Evolutionary conservation across 2,797 vertebrate genomes (phyloP), one percentile per base, ranked within the genome.

Genomic region (Phrynocephalus guinanensis): DNA sequence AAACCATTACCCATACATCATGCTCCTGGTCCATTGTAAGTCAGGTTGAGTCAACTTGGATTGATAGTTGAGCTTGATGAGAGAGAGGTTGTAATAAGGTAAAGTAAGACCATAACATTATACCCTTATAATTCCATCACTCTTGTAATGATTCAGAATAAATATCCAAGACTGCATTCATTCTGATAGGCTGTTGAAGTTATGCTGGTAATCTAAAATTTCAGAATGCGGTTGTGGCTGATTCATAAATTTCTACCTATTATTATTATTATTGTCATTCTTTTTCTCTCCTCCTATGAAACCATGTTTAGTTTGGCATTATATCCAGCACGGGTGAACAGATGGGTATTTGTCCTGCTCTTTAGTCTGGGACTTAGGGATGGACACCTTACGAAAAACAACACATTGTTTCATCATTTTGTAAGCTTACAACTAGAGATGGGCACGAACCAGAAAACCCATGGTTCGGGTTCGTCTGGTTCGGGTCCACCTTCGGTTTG

Each of bases 11-110:
- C 75, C 26, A 8, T 2, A 92, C 91, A 93, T 90, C 91, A 63
- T 84, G 87, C 89, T 92, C 84, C 90, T 10, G 92, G 92, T 90
- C 93, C 91, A 94, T 89, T 93, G 92, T 71, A 91, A 93, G 92
- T 91, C 90, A 90, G 91, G 92, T 93, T 60, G 60, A 90, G 81
- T 89, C 86, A 86, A 90, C 91, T 90, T 87, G 77, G 87, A 86
- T 89, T 83, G 91, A 84, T 92, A 94, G 92, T 90, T 79, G 89
- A 90, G 84, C 88, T 94, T 90, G 28, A 63, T 87, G 87, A 92
- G 88, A 88, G 84, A 92, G 92, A 93, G 91, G 89, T 92, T 93
- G 79, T 82, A 88, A 92, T 80, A 48, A 88, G 71, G 18, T 60
- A 83, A 67, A 70, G 33, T 56, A 75, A 76, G 56, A 48, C 30